Evolutionary conservation across 2,888 invertebrate species (phyloP).

Genomic region (Escarpia spicata): DNA sequence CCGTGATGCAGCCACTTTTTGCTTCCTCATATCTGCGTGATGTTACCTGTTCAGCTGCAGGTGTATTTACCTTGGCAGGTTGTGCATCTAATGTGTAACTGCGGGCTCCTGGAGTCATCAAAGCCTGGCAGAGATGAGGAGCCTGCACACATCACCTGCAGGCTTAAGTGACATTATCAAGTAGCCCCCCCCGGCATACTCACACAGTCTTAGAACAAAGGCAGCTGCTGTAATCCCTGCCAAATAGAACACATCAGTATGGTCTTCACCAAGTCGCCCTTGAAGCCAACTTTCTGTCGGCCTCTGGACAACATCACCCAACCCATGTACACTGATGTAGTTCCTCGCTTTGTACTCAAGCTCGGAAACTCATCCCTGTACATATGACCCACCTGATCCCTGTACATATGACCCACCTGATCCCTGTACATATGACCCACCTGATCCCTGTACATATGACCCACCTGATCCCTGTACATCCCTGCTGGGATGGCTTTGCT

Average conservation of each 20-base stretch:
- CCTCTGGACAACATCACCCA: background rate
- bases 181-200: background rate
- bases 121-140: background rate
- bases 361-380: background rate
- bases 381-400: background rate
- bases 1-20: background rate
- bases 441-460: background rate
- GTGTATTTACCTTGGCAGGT: constrained; percentile 1
- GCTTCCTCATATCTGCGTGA: background rate
- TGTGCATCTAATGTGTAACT: background rate
- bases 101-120: background rate
- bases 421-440: background rate
- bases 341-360: background rate
- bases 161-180: background rate
- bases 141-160: background rate
- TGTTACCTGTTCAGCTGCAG: background rate
- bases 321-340: background rate
- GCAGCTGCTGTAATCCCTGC: background rate
- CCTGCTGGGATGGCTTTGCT: background rate
- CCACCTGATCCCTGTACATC: background rate
- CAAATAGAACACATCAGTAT: background rate
- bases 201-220: background rate
- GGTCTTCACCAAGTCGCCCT: background rate
- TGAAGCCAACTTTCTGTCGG: background rate
- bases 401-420: background rate